These are phyloP conservation scores for Dromaius novaehollandiae DNA, from an alignment of 2,113 vertebrate genomes.

Conservation along the genomic window DNA sequence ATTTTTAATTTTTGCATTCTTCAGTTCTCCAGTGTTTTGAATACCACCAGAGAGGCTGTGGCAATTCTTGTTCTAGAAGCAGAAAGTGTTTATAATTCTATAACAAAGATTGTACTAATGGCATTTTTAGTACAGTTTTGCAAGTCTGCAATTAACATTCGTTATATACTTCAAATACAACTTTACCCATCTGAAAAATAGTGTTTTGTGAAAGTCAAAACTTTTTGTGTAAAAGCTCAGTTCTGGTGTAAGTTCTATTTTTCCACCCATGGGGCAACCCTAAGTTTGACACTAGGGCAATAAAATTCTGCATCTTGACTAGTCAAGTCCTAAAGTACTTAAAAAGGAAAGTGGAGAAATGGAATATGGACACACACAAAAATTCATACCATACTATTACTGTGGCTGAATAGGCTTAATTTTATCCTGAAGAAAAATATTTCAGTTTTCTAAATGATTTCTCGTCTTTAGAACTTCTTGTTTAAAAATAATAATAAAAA, in stretches of 20 bases:
- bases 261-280: accelerated
- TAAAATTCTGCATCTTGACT: background rate
- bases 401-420: background rate
- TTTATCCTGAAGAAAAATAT: background rate
- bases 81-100: background rate
- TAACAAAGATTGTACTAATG: background rate
- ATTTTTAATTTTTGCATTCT: background rate
- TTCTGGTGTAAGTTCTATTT: background rate
- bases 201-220: background rate
- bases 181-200: background rate
- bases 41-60: background rate
- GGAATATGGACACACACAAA: background rate
- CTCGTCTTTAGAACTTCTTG: background rate
- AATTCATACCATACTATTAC: background rate
- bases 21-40: background rate
- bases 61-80: background rate
- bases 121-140: background rate
- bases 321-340: background rate
- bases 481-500: background rate
- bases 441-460: background rate
- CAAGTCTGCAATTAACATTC: background rate
- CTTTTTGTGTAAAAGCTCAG: background rate
- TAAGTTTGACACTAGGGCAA: background rate
- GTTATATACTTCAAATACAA: background rate
- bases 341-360: background rate